phyloP scores from a whole-genome alignment of 2,888 invertebrate genomes.

The Cephus pulcher region DNA sequence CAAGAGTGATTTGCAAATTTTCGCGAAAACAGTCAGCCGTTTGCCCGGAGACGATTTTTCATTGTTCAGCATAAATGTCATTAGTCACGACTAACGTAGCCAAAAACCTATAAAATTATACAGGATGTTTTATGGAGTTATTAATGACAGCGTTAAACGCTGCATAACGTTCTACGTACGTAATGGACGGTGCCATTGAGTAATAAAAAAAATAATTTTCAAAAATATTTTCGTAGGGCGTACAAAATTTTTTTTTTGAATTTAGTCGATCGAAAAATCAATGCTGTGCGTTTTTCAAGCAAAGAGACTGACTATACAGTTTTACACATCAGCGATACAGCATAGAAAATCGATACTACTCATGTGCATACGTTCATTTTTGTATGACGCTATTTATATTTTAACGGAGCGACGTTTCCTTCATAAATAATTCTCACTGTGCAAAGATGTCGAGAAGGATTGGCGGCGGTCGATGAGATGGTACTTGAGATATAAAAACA shows the following conservation, averaged over 20 bases:
- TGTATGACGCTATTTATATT: not conserved
- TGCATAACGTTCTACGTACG: not conserved
- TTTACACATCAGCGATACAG: not conserved
- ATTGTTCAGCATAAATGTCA: too few relatives aligned
- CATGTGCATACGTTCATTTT: not conserved
- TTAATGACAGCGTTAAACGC: too few relatives aligned
- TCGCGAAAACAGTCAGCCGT: too few relatives aligned
- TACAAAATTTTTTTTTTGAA: not conserved
- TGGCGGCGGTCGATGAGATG: not conserved
- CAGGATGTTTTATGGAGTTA: too few relatives aligned
- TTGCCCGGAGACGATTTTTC: too few relatives aligned
- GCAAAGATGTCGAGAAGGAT: not conserved
- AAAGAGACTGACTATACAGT: not conserved
- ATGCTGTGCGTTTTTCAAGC: not conserved
- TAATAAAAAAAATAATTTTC: not conserved
- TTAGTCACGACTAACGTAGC: too few relatives aligned
- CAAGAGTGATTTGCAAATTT: too few relatives aligned
- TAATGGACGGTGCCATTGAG: too few relatives aligned
- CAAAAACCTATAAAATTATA: too few relatives aligned
- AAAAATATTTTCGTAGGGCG: not conserved
- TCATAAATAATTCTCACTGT: not conserved
- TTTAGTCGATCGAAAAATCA: not conserved
- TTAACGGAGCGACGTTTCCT: not conserved
- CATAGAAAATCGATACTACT: not conserved
- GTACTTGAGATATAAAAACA: not conserved